A percentile compares a stretch with the other conserved stretches of the same genome.
phyloP scores from a whole-genome alignment of 2,797 vertebrate genomes.

The Euphonia xanthogaster region DNA sequence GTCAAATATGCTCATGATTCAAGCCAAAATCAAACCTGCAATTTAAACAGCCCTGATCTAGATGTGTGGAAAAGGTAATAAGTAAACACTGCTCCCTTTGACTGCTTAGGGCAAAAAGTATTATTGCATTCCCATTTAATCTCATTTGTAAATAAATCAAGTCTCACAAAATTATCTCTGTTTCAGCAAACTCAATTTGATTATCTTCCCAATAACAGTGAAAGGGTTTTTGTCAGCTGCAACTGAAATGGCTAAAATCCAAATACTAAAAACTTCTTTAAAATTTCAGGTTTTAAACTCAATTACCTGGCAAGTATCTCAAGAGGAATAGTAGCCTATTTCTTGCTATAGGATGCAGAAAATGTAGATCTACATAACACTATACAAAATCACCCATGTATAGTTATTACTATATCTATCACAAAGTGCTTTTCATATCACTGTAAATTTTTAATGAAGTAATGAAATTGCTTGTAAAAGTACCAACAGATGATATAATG shows the following conservation, averaged over 20 bases:
- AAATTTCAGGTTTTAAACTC: background rate
- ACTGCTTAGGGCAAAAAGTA: background rate
- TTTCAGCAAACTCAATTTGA: background rate
- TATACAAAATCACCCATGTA: background rate
- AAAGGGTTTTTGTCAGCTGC: background rate
- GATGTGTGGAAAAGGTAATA: background rate
- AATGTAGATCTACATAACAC: background rate
- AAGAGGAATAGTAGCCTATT: background rate
- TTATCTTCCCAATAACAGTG: background rate
- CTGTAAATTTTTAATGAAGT: background rate
- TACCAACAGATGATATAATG: background rate
- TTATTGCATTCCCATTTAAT: background rate
- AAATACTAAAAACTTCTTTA: background rate
- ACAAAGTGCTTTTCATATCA: background rate
- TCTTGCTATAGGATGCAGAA: background rate
- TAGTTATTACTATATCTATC: background rate
- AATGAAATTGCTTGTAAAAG: background rate
- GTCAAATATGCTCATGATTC: background rate
- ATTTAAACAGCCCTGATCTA: background rate
- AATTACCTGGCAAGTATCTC: background rate
- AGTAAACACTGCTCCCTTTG: background rate
- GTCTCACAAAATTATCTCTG: background rate
- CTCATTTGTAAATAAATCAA: background rate
- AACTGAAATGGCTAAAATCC: background rate
- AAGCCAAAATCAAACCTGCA: background rate